A percentile compares a stretch with the other conserved stretches of the same genome.
phyloP scores from a whole-genome alignment of 2,888 invertebrate genomes.

The Agapostemon virescens region DNA sequence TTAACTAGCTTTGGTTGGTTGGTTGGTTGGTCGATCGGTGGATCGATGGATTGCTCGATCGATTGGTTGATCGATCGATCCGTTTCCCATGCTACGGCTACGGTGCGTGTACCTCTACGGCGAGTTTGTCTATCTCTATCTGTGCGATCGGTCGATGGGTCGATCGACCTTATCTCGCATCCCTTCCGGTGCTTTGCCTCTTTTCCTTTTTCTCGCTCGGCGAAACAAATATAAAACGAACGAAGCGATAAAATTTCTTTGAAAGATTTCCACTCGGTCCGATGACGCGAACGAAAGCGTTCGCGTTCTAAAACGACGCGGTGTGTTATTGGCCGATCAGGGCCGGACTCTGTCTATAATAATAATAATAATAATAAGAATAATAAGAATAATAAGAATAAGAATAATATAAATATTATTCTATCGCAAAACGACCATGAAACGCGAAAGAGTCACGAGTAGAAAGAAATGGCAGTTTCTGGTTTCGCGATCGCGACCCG shows the following conservation, averaged over 20 bases:
- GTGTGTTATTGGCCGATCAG: background rate
- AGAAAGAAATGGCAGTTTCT: background rate
- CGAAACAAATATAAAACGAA: slow-evolving; percentile 14
- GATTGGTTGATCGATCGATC: background rate
- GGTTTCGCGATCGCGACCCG: background rate
- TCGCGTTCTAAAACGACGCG: too few relatives aligned
- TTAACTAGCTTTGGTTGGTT: background rate
- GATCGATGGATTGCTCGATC: background rate
- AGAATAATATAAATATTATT: too few relatives aligned
- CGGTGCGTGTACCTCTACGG: background rate
- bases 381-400: too few relatives aligned
- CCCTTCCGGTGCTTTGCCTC: background rate
- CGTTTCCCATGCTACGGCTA: background rate
- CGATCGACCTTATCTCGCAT: background rate
- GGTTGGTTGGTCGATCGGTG: background rate
- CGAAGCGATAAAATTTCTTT: slow-evolving; percentile 28
- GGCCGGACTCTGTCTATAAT: too few relatives aligned
- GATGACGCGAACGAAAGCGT: slow-evolving; percentile 1
- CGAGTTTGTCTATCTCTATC: background rate
- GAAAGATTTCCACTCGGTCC: background rate
- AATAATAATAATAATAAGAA: too few relatives aligned
- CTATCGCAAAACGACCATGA: background rate
- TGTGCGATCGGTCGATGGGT: background rate
- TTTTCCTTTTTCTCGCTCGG: slow-evolving; percentile 1
- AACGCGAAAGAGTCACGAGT: background rate